These are phyloP conservation scores for Pantherophis guttatus DNA, from an alignment of 2,113 vertebrate species.

Conservation along the genomic window DNA sequence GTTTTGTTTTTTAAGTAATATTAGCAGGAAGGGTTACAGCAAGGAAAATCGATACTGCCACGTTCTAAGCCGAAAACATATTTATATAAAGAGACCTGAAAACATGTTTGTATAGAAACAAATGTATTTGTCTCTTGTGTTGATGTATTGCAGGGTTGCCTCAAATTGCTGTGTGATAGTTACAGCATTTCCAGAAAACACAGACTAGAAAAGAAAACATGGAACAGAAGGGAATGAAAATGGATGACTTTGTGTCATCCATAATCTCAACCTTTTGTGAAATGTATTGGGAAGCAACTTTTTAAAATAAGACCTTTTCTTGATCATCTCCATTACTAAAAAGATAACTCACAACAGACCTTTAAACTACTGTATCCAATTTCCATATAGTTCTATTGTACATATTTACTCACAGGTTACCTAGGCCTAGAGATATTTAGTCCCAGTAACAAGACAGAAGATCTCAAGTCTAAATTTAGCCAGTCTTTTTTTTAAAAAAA, in stretches of 20 bases:
- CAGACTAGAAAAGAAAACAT: neutral
- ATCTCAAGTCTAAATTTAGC: neutral
- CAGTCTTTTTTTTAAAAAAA: neutral
- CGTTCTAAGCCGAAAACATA: neutral
- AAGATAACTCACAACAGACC: neutral
- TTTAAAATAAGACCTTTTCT: neutral
- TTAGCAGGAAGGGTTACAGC: neutral
- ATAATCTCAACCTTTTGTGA: neutral
- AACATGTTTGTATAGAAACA: neutral
- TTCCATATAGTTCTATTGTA: neutral
- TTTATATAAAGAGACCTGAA: neutral
- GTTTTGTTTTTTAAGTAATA: neutral
- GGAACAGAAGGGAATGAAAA: neutral
- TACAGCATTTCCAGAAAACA: neutral
- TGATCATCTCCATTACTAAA: neutral
- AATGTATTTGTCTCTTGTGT: neutral
- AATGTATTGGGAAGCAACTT: neutral
- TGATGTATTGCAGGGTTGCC: neutral
- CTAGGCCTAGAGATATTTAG: neutral
- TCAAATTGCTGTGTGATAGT: neutral
- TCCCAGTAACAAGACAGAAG: neutral
- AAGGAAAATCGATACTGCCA: neutral
- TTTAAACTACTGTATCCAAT: constrained; percentile 16
- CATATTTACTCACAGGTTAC: neutral
- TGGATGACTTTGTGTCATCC: neutral